These are phyloP conservation scores for Ascidia mentula DNA, from an alignment of 23 tunicate genomes.

Conservation along the genomic window DNA sequence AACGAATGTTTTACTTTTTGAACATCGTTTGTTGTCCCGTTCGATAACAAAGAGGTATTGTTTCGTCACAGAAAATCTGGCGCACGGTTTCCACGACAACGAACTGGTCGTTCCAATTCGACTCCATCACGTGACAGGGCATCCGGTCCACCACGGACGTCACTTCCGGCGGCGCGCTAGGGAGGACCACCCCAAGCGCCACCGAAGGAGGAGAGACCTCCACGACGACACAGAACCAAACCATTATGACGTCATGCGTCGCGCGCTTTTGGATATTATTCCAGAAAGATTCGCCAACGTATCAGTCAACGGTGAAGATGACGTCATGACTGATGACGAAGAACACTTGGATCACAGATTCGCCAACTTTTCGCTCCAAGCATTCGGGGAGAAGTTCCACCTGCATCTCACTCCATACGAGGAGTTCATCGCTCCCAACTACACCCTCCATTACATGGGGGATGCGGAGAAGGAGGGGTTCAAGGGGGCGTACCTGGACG, in stretches of 20 bases:
- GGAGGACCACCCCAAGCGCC: neutral
- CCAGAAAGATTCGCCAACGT: constrained; percentile 38
- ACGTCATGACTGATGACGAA: neutral
- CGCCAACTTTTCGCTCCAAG: constrained; percentile 75
- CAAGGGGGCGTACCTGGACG: constrained; percentile 44
- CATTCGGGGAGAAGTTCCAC: constrained; percentile 61
- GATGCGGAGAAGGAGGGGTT: constrained; percentile 34
- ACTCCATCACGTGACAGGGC: constrained; percentile 74
- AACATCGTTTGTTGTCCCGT: too few species aligned
- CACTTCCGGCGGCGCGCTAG: constrained; percentile 56
- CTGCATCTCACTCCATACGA: constrained; percentile 76
- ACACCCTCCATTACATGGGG: constrained; percentile 75
- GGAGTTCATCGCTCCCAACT: constrained; percentile 82
- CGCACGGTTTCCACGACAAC: constrained; percentile 75
- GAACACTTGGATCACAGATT: constrained; percentile 43
- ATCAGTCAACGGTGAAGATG: constrained; percentile 11
- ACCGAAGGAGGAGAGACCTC: constrained; percentile 25
- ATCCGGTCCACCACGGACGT: constrained; percentile 81
- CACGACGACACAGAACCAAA: neutral
- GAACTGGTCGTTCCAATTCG: constrained; percentile 71
- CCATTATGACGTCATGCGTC: constrained; percentile 1
- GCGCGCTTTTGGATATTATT: constrained; percentile 25
- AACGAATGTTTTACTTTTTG: too few species aligned
- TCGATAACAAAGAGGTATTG: too few species aligned
- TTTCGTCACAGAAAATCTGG: constrained; percentile 36